These are phyloP conservation scores for Erinaceus europaeus DNA, from an alignment of 2,113 vertebrate genomes.

Conservation along the genomic window DNA sequence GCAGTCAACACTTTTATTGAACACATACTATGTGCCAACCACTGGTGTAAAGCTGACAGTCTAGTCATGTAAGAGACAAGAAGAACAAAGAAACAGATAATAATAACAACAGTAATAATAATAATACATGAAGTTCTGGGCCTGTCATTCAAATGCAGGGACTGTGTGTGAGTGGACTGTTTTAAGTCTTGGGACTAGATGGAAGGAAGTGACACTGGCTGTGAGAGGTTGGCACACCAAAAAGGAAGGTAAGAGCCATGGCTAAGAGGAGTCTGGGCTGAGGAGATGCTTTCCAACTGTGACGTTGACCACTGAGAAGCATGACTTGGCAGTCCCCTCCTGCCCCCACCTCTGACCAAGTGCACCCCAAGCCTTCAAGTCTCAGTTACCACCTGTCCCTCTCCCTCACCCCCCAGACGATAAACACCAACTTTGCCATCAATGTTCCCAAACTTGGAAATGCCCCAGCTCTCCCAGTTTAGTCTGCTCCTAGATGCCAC, in stretches of 20 bases:
- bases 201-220: neutral
- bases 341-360: neutral
- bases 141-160: neutral
- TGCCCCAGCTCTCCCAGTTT: neutral
- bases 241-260: neutral
- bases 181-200: neutral
- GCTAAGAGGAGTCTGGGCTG: neutral
- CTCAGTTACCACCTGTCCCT: neutral
- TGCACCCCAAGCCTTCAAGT: neutral
- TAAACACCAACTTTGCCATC: constrained; percentile 15
- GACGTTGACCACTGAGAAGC: neutral
- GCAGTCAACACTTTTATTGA: too few relatives aligned
- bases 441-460: neutral
- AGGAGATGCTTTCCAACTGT: neutral
- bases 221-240: neutral
- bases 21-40: neutral
- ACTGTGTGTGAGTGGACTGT: neutral
- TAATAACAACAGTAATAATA: too few relatives aligned
- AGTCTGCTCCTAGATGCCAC: constrained; percentile 20
- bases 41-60: constrained; percentile 6
- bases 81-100: constrained; percentile 22
- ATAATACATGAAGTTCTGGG: neutral
- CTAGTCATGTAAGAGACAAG: neutral
- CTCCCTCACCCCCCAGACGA: neutral
- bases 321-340: rapidly evolving